Evolutionary conservation across 2,797 vertebrate species (phyloP).

Genomic region (Acrossocheilus fasciatus): DNA sequence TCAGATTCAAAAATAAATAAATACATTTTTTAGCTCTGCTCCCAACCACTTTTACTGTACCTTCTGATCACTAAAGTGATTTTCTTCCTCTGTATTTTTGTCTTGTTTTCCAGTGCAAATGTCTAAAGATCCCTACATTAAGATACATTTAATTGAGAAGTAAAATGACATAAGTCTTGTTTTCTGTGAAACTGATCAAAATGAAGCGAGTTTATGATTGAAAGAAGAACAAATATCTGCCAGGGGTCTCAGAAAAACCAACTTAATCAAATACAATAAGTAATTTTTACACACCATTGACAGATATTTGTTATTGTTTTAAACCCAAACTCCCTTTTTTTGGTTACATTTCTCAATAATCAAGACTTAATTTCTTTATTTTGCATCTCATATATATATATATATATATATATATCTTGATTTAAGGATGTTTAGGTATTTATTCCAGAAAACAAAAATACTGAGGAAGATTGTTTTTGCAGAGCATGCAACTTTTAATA

Average conservation of each 20-base stretch:
- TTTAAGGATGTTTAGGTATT: background rate
- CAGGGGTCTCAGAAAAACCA: no score
- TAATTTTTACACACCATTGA: background rate
- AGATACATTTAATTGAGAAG: no score
- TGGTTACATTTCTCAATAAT: background rate
- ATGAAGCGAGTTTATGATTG: no score
- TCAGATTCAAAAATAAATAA: no score
- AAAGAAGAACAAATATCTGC: no score
- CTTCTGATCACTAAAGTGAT: background rate
- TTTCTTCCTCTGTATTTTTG: background rate
- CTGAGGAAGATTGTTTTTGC: background rate
- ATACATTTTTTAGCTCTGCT: no score
- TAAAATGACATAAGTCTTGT: no score
- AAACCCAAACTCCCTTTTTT: background rate
- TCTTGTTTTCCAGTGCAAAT: no score
- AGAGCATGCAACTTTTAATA: background rate
- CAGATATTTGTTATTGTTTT: background rate
- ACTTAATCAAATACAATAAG: no score
- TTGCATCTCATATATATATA: background rate
- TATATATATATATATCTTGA: background rate
- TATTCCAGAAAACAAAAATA: background rate
- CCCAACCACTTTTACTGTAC: no score
- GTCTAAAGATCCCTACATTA: no score
- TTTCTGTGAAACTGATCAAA: no score
- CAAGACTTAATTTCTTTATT: background rate